Base-by-base conservation (phyloP, 2,888 invertebrate genomes). In the Ctenicera cuprea region DNA sequence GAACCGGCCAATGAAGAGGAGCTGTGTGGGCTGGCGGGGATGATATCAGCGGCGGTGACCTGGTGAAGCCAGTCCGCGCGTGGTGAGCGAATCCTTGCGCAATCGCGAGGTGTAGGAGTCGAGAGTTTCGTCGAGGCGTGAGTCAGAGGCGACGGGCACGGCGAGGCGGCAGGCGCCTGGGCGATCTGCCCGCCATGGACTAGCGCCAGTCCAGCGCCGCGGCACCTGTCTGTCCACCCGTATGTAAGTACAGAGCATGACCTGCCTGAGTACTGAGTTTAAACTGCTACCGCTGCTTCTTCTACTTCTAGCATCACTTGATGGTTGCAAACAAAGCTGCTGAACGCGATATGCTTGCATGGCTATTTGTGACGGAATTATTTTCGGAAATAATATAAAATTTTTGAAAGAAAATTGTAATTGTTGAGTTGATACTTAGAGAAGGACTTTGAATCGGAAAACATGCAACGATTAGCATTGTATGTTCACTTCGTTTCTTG, bases 81-180 rank as follows among this genome's bases (percentile, higher is more conserved):
- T 83, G 83, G 83, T 81, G 77, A 80, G 78, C 81, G 80, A 74
- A 76, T 80, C 80, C 81, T 81, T 83, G 84, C 84, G 85, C 85
- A 85, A 84, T 83, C 83, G 83, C 84, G 82, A 77, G 77, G 65
- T 67, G 76, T 67, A 71, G 67, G 67, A 73, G 67, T 71, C 54
- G 66, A 71, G 66, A 72, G 76, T 74, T 65, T 62, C 70, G 74
- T 71, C 72, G 77, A 77, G 79, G 74, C 80, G 80, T 82, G 83
- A 85, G 83, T 85, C 85, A 84, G 84, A 84, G 86, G 83, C 86
- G 85, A 85, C 86, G 85, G 85, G 83, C 84, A 82, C 85, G 85
- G 84, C 85, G 85, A 85, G 85, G 86, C 84, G 86, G 86, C 84
- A 84, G 86, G 83, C 83, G 83, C 82, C 82, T 82, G 80, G 82